Base-by-base conservation (phyloP, 2,113 vertebrate species). In the Seriola rivoliana region DNA sequence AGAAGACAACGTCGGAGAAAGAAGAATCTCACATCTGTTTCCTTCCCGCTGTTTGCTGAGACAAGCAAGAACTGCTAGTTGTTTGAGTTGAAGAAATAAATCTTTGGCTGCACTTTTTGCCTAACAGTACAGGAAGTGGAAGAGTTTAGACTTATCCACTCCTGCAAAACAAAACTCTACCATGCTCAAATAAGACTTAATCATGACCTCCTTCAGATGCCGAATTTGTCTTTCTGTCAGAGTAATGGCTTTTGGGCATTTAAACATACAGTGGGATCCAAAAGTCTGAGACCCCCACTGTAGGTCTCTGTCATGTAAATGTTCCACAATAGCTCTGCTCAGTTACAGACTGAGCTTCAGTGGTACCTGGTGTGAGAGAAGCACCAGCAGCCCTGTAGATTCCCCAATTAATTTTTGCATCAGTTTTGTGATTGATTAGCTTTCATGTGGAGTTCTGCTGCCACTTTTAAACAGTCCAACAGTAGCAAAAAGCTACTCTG, bases 11-110 rank as follows among this genome's bases (percentile, higher is more conserved):
- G 58, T 62, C 44, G 66, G 50, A 71, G 29, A 50, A 79, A 80
- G 76, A 54, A 46, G 75, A 77, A 38, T 34, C 78, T 85, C 44
- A 79, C 69, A 64, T 88, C 76, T 76, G 66, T 69, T 86, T 75
- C 72, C 63, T 67, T 25, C 84, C 69, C 9, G 46, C 84, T 81
- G 87, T 78, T 88, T 75, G 55, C 79, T 23, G 34, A 80, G 77
- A 82, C 40, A 11, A 25, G n/a, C 32, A 60, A 40, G 38, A 62
- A 34, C 19, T 32, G 59, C 12, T 34, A 12, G 19, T 36, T 68
- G 44, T 83, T 70, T 62, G 63, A 81, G 66, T 36, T 34, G 42
- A 71, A 82, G 71, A 77, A 81, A 80, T 60, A 88, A 64, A 78
- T 82, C 82, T 75, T 57, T 58, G 25, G 19, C 62, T 46, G 4